These are phyloP conservation scores for Apamea crenata DNA, from an alignment of 2,888 invertebrate genomes.

Conservation along the genomic window DNA sequence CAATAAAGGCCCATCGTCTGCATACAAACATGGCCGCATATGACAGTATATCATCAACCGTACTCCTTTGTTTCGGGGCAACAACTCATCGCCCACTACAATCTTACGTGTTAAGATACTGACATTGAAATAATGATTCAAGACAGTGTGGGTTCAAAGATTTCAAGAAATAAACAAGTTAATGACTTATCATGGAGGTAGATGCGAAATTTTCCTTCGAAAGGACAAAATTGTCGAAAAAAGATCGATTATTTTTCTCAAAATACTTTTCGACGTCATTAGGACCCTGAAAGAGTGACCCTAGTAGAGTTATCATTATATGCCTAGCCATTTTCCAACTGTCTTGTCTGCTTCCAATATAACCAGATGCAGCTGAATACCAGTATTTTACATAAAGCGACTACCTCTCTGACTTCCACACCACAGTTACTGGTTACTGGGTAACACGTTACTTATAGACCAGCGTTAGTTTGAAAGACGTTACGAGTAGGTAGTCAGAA, in stretches of 20 bases:
- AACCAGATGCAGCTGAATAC: neutral
- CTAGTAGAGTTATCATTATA: neutral
- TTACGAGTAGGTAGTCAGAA: too few relatives aligned
- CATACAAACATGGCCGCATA: constrained; percentile 5
- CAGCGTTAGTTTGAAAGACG: too few relatives aligned
- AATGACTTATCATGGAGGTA: constrained; percentile 12
- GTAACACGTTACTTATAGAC: neutral
- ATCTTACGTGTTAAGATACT: constrained; percentile 23
- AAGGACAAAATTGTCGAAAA: too few relatives aligned
- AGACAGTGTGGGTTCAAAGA: constrained; percentile 33
- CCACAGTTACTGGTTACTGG: neutral
- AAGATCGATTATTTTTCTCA: neutral
- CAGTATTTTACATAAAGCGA: neutral
- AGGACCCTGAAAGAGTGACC: neutral
- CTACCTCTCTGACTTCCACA: neutral
- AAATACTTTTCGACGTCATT: neutral
- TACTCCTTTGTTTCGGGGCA: constrained; percentile 43
- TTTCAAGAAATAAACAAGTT: constrained; percentile 42
- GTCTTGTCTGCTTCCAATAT: neutral
- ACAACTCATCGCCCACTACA: constrained; percentile 41
- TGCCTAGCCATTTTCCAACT: too few relatives aligned
- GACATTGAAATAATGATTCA: constrained; percentile 49
- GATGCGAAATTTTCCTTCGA: neutral
- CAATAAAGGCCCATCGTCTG: neutral
- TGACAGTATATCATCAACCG: neutral